Evolutionary conservation across 2,888 invertebrate genomes (phyloP).

Genomic region (Calliopum simillimum): DNA sequence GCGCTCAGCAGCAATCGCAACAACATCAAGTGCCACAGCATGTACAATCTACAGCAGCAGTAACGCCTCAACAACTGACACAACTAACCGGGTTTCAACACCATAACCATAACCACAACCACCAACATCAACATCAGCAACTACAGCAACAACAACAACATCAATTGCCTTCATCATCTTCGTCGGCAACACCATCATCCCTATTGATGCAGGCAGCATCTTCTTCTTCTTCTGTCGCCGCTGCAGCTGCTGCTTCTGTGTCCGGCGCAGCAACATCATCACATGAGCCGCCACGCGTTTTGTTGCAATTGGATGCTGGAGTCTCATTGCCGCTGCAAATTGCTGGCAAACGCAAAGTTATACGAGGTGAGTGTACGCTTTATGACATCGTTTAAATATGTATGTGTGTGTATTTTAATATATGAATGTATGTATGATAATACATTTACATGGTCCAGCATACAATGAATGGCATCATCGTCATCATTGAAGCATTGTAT

Average conservation of each 20-base stretch:
- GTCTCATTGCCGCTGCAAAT: conserved; percentile 81
- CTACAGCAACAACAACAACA: conserved; percentile 21
- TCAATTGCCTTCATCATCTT: conserved; percentile 26
- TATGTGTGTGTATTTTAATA: conserved; percentile 15
- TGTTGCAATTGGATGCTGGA: conserved; percentile 80
- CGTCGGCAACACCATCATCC: conserved; percentile 22
- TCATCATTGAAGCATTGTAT: not conserved
- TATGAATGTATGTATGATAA: not conserved
- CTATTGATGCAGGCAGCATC: conserved; percentile 23
- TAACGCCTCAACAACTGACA: conserved; percentile 37
- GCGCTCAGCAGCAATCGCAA: conserved; percentile 35
- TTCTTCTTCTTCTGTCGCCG: conserved; percentile 42
- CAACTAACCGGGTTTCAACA: conserved; percentile 37
- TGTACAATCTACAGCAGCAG: conserved; percentile 41
- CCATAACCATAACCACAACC: conserved; percentile 43
- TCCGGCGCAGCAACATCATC: conserved; percentile 42
- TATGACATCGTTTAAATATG: conserved; percentile 51
- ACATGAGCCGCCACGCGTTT: conserved; percentile 69
- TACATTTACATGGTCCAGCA: not conserved
- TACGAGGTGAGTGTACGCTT: conserved; percentile 75
- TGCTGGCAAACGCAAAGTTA: conserved; percentile 79
- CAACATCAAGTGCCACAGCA: conserved; percentile 33
- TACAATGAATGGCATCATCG: not conserved
- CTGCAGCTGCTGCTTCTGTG: not conserved
- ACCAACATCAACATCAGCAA: conserved; percentile 40